These are phyloP conservation scores for Acridotheres tristis DNA, from an alignment of 2,797 vertebrate genomes.

Conservation along the genomic window DNA sequence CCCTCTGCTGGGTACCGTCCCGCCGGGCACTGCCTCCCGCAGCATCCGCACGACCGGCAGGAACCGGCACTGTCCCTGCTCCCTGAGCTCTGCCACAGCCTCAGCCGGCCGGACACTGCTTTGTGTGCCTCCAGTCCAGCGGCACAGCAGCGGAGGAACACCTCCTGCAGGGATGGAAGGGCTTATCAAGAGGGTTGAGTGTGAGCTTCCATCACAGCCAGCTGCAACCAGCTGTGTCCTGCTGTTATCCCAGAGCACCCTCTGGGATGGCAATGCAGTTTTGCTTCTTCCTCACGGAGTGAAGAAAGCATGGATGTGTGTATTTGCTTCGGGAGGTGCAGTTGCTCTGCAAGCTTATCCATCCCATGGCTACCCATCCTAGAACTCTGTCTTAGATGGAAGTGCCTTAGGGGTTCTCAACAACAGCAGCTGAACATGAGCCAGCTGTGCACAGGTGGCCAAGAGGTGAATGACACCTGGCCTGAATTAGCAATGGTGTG, in stretches of 20 bases:
- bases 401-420: neutral
- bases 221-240: neutral
- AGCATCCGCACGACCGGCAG: neutral
- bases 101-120: neutral
- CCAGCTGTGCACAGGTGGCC: neutral
- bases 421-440: neutral
- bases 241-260: neutral
- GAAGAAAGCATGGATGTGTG: rapidly evolving
- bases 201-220: neutral
- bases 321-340: neutral
- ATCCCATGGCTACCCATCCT: neutral
- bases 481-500: neutral
- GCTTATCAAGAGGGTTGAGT: rapidly evolving
- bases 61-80: neutral
- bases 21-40: neutral
- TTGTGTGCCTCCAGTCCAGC: neutral
- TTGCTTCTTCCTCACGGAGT: neutral
- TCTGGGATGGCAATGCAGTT: neutral
- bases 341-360: neutral
- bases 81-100: neutral
- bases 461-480: neutral
- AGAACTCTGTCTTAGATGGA: neutral
- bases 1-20: neutral
- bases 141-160: neutral
- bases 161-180: neutral